Evolutionary conservation across 2,797 vertebrate genomes (phyloP).

Genomic region (Cyclura pinguis): DNA sequence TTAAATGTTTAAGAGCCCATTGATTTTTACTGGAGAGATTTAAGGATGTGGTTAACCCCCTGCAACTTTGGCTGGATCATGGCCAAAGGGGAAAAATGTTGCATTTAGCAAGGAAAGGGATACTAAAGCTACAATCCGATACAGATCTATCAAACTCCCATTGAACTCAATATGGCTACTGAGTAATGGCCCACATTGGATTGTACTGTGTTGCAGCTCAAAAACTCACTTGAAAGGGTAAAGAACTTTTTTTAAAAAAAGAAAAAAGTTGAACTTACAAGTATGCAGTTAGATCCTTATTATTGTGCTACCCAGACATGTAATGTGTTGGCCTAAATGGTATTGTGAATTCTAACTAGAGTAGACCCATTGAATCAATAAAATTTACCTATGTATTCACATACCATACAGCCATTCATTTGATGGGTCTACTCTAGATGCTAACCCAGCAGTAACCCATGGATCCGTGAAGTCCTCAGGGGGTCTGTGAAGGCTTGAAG

Average conservation of each 20-base stretch:
- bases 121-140: neutral
- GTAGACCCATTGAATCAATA: no score
- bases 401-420: neutral
- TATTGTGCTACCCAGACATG: neutral
- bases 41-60: neutral
- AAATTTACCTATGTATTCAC: neutral
- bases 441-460: no score
- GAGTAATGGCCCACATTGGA: neutral
- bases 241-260: neutral
- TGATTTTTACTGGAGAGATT: neutral
- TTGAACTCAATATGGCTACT: neutral
- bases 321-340: neutral
- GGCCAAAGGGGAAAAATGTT: neutral
- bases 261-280: neutral
- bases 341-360: no score
- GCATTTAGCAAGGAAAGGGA: neutral
- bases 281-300: neutral
- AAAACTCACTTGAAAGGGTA: neutral
- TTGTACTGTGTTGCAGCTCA: neutral
- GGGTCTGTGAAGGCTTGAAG: no score
- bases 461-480: no score
- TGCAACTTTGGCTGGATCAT: neutral
- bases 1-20: neutral
- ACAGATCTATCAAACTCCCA: accelerated
- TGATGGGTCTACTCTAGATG: no score